Evolutionary conservation across 2,888 invertebrate genomes (phyloP).

Genomic region (Zele albiditarsus): DNA sequence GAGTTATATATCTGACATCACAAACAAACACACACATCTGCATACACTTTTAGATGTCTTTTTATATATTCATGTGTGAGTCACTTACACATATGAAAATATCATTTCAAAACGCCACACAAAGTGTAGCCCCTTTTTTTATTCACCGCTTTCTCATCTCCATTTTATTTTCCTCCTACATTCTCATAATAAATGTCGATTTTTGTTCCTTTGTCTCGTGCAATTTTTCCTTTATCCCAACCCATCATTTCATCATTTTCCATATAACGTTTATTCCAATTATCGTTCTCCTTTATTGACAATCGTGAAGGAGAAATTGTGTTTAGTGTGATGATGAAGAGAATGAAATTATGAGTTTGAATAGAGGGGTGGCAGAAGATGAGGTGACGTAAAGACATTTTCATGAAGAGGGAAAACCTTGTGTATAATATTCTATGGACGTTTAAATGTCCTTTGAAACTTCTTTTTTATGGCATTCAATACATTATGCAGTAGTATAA

Average conservation of each 20-base stretch:
- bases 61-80: background rate
- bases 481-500: background rate
- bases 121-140: background rate
- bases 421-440: background rate
- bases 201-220: background rate
- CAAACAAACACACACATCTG: background rate
- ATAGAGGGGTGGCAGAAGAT: background rate
- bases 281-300: background rate
- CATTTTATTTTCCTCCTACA: background rate
- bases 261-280: background rate
- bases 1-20: background rate
- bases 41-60: background rate
- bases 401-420: background rate
- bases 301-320: background rate
- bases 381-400: background rate
- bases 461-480: background rate
- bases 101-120: background rate
- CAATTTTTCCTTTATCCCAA: background rate
- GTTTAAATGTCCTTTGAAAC: background rate
- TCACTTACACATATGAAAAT: background rate
- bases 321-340: no score
- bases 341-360: background rate
- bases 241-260: background rate
- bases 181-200: slow-evolving; percentile 25
- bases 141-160: background rate